Conservation (phyloP, 2,888 invertebrate species). For the Mythimna albipuncta region DNA sequence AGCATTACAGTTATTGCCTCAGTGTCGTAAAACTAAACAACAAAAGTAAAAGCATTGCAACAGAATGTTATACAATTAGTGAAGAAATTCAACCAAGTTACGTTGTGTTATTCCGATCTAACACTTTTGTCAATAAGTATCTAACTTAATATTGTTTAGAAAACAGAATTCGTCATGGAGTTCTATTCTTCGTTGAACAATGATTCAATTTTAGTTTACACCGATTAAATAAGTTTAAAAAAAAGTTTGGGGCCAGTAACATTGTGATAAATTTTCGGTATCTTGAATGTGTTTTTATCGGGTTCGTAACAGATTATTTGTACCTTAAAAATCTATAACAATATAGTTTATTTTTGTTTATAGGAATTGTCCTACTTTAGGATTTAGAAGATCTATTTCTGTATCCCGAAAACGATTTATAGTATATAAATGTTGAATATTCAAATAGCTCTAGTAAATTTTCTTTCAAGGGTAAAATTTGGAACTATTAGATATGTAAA, state of each 20-base stretch:
- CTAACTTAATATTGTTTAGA: slow-evolving; percentile 50
- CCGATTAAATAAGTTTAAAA: slow-evolving; percentile 15
- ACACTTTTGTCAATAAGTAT: slow-evolving; percentile 54
- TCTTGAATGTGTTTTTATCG: neutral
- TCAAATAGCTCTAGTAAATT: no score
- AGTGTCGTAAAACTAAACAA: slow-evolving; percentile 70
- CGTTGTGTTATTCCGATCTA: slow-evolving; percentile 57
- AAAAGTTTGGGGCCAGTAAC: slow-evolving; percentile 5
- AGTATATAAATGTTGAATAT: neutral
- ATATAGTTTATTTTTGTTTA: neutral
- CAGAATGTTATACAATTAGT: slow-evolving; percentile 78
- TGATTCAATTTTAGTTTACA: slow-evolving; percentile 28
- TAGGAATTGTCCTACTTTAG: neutral
- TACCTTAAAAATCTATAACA: neutral
- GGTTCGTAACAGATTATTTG: slow-evolving; percentile 3
- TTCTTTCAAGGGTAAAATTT: no score
- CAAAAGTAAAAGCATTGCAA: slow-evolving; percentile 74
- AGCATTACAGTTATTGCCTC: slow-evolving; percentile 51
- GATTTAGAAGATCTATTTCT: neutral
- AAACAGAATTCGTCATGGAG: slow-evolving; percentile 41
- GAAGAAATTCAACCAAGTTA: slow-evolving; percentile 70
- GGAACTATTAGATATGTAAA: no score
- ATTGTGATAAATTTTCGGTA: slow-evolving; percentile 1
- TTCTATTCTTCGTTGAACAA: slow-evolving; percentile 35
- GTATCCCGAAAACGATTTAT: neutral